These are phyloP conservation scores for Adrianichthys oophorus DNA, from an alignment of 2,797 vertebrate species.

Conservation along the genomic window DNA sequence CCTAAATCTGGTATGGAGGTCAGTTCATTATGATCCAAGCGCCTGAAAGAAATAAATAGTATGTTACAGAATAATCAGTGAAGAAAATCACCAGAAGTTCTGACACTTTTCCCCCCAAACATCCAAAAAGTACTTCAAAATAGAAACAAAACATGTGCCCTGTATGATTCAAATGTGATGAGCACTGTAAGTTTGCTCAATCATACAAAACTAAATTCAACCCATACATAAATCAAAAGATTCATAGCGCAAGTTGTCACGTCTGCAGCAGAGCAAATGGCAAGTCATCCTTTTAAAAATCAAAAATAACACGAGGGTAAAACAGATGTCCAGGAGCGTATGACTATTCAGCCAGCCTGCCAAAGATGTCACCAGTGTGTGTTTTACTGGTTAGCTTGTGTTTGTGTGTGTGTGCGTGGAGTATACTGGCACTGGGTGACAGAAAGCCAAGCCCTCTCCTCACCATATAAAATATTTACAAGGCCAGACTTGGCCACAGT, in stretches of 20 bases:
- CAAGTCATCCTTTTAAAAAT: constrained; percentile 63
- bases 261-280: constrained; percentile 53
- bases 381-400: constrained; percentile 54
- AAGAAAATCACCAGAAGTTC: not conserved
- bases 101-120: too few species aligned
- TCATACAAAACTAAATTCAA: constrained; percentile 17
- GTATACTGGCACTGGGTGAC: constrained; percentile 61
- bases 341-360: constrained; percentile 56
- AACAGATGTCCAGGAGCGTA: constrained; percentile 66
- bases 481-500: constrained; percentile 85
- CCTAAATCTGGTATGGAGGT: constrained; percentile 87
- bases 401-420: constrained; percentile 49
- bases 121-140: not conserved
- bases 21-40: constrained; percentile 90
- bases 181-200: not conserved
- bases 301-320: constrained; percentile 66
- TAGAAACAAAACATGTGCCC: not conserved
- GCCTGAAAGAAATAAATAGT: constrained; percentile 72
- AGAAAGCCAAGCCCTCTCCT: constrained; percentile 75
- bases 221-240: constrained; percentile 42
- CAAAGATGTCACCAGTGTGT: constrained; percentile 71
- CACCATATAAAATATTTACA: constrained; percentile 86
- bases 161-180: not conserved
- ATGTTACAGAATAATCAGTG: constrained; percentile 24
- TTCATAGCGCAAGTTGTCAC: constrained; percentile 53